Percentiles rank a stretch among this genome's conserved stretches.
These are phyloP conservation scores for Myopa testacea DNA, from an alignment of 2,888 invertebrate genomes.

Conservation along the genomic window DNA sequence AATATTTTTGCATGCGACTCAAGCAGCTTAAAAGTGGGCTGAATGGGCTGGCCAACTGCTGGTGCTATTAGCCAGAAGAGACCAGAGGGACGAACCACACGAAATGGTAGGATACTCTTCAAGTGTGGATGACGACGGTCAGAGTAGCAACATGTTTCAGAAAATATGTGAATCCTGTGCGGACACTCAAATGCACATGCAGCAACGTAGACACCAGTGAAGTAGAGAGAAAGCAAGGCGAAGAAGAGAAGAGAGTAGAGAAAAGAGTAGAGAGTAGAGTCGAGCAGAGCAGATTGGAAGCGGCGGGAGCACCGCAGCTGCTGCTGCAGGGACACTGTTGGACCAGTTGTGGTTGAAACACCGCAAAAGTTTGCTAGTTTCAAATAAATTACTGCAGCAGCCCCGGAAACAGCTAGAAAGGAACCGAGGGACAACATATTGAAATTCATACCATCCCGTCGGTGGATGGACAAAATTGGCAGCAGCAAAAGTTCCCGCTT, in stretches of 20 bases:
- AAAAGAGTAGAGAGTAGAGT: not conserved
- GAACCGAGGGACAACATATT: conserved; percentile 5
- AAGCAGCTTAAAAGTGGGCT: conserved; percentile 17
- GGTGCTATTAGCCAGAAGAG: conserved; percentile 29
- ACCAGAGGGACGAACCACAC: not conserved
- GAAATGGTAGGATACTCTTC: not conserved
- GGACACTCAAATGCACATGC: conserved; percentile 36
- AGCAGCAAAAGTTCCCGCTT: not conserved
- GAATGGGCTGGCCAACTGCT: not conserved
- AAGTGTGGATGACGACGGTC: conserved; percentile 21
- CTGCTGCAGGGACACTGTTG: conserved; percentile 8
- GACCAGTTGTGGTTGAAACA: conserved; percentile 32
- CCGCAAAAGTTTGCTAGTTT: conserved; percentile 35
- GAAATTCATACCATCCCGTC: conserved; percentile 6
- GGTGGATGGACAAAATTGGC: not conserved
- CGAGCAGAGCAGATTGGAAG: not conserved
- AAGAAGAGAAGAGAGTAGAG: not conserved
- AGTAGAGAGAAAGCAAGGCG: not conserved
- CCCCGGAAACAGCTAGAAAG: not conserved
- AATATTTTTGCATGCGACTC: conserved; percentile 11
- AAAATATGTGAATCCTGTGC: conserved; percentile 42
- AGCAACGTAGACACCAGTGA: not conserved
- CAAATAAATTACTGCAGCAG: conserved; percentile 30
- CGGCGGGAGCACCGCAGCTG: not conserved
- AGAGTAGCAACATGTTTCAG: conserved; percentile 33